Evolutionary conservation across 2,113 vertebrate species (phyloP).

Genomic region (Engystomops pustulosus): DNA sequence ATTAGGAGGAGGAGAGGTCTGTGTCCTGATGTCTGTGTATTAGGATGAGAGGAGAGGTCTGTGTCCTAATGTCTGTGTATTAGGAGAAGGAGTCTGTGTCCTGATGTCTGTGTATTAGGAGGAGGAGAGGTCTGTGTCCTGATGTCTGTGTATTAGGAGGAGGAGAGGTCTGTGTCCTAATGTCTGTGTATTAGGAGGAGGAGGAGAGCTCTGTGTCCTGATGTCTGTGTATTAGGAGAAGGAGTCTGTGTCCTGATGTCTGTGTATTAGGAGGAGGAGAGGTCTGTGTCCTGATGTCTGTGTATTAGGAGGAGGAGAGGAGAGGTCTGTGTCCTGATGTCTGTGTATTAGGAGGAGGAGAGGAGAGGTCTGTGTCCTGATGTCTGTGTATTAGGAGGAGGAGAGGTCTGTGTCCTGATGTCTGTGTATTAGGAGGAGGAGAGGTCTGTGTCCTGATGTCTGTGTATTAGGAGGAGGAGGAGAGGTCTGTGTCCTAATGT

Average conservation of each 20-base stretch:
- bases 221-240: no score
- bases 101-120: slow-evolving; percentile 19
- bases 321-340: not conserved
- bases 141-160: not conserved
- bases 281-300: not conserved
- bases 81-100: not conserved
- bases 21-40: no score
- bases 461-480: not conserved
- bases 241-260: no score
- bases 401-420: not conserved
- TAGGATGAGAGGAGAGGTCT: not conserved
- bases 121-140: not conserved
- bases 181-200: slow-evolving; percentile 20
- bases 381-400: slow-evolving; percentile 16
- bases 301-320: slow-evolving; percentile 41
- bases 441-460: not conserved
- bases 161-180: not conserved
- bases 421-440: not conserved
- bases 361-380: slow-evolving; percentile 11
- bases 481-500: slow-evolving; percentile 2
- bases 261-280: slow-evolving; percentile 5
- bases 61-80: not conserved
- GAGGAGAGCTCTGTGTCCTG: not conserved
- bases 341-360: slow-evolving; percentile 40
- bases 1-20: no score